Evolutionary conservation across 2,113 vertebrate species (phyloP).

Genomic region (Ardeotis arabs): DNA sequence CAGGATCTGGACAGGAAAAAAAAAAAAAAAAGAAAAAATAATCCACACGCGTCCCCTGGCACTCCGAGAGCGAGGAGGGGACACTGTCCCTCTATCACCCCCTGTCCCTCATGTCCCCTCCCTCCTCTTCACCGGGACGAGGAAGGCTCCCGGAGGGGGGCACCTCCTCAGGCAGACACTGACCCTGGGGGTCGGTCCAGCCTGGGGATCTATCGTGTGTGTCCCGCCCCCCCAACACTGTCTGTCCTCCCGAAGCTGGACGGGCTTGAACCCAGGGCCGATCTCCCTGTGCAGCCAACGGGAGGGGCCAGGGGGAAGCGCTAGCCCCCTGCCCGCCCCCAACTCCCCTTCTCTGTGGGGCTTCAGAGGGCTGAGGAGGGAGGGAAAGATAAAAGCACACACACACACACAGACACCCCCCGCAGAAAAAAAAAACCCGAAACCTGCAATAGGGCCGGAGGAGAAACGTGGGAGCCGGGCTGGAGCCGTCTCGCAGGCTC

Average conservation of each 20-base stretch:
- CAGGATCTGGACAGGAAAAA: background rate
- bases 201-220: background rate
- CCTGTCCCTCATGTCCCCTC: background rate
- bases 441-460: background rate
- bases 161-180: background rate
- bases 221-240: too few relatives aligned
- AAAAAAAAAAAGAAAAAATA: too few relatives aligned
- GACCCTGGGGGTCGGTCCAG: background rate
- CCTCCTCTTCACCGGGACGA: background rate
- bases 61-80: background rate
- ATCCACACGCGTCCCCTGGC: background rate
- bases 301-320: too few relatives aligned
- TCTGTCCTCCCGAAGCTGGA: background rate
- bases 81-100: background rate
- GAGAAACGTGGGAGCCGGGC: background rate
- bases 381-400: background rate
- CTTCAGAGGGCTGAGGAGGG: background rate
- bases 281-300: background rate
- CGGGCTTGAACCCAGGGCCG: background rate
- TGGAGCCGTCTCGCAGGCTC: background rate
- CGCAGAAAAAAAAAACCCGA: too few relatives aligned
- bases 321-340: background rate
- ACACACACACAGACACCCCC: too few relatives aligned
- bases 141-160: background rate
- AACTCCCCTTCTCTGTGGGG: rapidly evolving